Evolutionary conservation across 2,113 vertebrate genomes (phyloP), one percentile per base, ranked within the genome.

Genomic region (Neomonachus schauinslandi): DNA sequence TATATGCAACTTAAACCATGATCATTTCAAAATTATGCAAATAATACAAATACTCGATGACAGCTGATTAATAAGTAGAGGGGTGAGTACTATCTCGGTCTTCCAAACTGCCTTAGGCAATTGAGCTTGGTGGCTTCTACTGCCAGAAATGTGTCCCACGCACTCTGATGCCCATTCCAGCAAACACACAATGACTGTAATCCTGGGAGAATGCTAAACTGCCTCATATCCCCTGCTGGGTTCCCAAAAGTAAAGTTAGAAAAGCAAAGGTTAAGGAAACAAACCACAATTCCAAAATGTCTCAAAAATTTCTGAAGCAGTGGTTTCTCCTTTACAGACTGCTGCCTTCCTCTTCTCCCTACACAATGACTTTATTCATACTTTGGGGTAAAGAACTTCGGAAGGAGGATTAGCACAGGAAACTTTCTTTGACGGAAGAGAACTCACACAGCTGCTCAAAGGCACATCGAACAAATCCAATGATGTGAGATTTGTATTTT

Each of bases 211-310:
- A 87, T 7, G 39, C 74, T 72, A 19, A 65, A 26, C 39, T 9
- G 59, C 65, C 83, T 82, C 65, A 10, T 4, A 26, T 7, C 46
- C 79, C 91, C 95, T 51, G 74, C 74, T 87, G 59, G 0, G 4
- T 24, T n/a, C 89, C 53, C 55, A 33, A 63, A 74, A 88, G 69
- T 51, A 7, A 84, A 96, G 57, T 33, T 53, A 51, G 81, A 42
- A 97, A 92, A 90, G 74, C 39, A 33, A 69, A 90, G 80, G 59
- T 82, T 89, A 94, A 79, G 42, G 94, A 96, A 97, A 96, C 83
- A 95, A 83, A 71, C 67, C 61, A 33, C 0, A 1, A 55, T 74
- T 95, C 67, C 93, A 81, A 76, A 95, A 51, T 42, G 80, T 55
- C 63, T 93, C 80, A 69, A 61, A 82, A 72, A 86, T 55, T 51